phyloP scores from a whole-genome alignment of 2,113 vertebrate species.

The Triplophysa tibetana region DNA sequence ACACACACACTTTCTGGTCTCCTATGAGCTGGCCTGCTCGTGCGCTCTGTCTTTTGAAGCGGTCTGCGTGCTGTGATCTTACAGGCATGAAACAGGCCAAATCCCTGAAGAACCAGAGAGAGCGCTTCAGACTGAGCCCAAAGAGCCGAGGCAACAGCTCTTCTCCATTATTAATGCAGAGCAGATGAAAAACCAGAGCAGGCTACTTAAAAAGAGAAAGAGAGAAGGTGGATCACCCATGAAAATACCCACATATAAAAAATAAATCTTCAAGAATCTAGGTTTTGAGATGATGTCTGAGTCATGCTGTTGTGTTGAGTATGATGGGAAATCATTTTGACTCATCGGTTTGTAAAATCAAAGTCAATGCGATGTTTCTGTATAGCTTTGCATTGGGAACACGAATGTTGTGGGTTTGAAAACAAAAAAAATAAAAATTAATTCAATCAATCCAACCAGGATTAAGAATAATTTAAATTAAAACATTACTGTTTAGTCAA shows the following conservation, averaged over 20 bases:
- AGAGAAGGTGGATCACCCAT: constrained; percentile 26
- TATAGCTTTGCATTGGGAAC: too few relatives aligned
- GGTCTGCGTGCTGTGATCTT: constrained; percentile 51
- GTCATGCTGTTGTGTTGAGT: too few relatives aligned
- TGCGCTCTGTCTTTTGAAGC: constrained; percentile 63
- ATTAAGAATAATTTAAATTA: too few relatives aligned
- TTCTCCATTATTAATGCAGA: constrained; percentile 65
- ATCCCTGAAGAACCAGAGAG: constrained; percentile 60
- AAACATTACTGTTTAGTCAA: too few relatives aligned
- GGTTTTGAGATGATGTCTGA: too few relatives aligned
- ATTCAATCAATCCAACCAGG: too few relatives aligned
- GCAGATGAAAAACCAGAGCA: constrained; percentile 19
- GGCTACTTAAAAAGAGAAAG: constrained; percentile 41
- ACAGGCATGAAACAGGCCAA: constrained; percentile 65
- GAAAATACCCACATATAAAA: neutral
- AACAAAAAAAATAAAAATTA: too few relatives aligned
- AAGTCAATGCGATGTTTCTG: too few relatives aligned
- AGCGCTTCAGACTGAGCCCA: constrained; percentile 58
- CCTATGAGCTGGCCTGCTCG: constrained; percentile 63
- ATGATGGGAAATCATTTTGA: too few relatives aligned
- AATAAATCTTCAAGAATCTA: too few relatives aligned
- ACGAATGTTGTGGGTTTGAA: too few relatives aligned
- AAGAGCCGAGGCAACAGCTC: constrained; percentile 47
- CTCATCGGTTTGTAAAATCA: too few relatives aligned
- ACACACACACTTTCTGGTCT: constrained; percentile 38